Base-by-base conservation (phyloP, 2,113 vertebrate species). In the Orycteropus afer region DNA sequence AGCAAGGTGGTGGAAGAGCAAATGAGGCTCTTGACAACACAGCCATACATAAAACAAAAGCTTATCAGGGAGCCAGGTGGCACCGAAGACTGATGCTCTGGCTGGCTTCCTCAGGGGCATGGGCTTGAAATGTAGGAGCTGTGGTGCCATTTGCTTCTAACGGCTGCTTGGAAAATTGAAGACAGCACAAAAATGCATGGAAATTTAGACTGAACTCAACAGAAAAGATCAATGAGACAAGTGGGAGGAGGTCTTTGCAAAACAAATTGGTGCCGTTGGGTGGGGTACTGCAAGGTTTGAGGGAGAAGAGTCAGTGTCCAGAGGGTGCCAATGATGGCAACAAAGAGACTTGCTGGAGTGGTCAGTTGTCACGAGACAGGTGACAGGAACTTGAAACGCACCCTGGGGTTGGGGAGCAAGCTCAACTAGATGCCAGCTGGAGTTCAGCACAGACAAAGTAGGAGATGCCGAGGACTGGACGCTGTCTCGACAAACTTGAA, bases 61-160 rank as follows among this genome's bases (percentile, higher is more conserved):
- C 89, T 49, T 47, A 3, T 2, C 0, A 18, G 95, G 96, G 96
- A 97, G 94, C 71, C 96, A 97, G 97, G 97, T 92, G 97, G 97
- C 73, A 88, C 93, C 73, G 65, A 40, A 34, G 97, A 95, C 59
- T 0, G 5, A 96, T 91, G 23, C 9, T 89, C 47, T 0, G 5
- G 55, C 95, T 23, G 14, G 18, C 63, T 69, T 76, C 97, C 96
- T 96, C 90, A 40, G 95, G 96, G 94, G 95, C 49, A 0, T 2
- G 76, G 0, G 32, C 40, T 85, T n/a, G 49, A 96, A 92, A 91
- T 1, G 71, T 3, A 69, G 61, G 61, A 65, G 81, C 0, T 0
- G 45, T 78, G 93, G 47, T 86, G 65, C 65, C 96, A 79, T 71
- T 32, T 2, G 7, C 53, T 69, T 95, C 55, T 12, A 0, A 20